Conservation (phyloP, 1,140 invertebrate species). For the Trachelipus rathkii region DNA sequence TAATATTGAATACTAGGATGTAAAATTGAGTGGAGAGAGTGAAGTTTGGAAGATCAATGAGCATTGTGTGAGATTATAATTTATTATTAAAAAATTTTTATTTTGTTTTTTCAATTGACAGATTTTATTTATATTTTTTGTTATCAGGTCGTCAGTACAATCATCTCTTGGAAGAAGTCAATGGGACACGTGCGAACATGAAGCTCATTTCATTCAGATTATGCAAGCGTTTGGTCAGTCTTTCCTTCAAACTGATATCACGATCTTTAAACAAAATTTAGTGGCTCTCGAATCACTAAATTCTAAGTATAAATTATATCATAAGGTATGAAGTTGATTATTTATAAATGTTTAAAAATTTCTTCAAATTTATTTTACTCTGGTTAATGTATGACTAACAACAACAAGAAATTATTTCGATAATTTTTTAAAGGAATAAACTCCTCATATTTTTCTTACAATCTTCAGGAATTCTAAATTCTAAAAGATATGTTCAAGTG, state of each 20-base stretch:
- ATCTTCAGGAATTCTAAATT: too few relatives aligned
- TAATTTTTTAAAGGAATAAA: too few relatives aligned
- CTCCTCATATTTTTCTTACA: too few relatives aligned
- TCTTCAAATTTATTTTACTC: too few relatives aligned
- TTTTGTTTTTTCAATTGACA: slow-evolving; percentile 1
- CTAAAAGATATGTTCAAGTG: too few relatives aligned
- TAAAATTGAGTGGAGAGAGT: too few relatives aligned
- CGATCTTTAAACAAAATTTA: slow-evolving; percentile 73
- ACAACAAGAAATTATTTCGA: too few relatives aligned
- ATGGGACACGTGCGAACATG: slow-evolving; percentile 59
- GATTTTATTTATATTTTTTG: too few relatives aligned
- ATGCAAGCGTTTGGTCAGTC: slow-evolving; percentile 75
- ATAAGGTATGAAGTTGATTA: slow-evolving; percentile 57
- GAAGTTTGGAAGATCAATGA: too few relatives aligned
- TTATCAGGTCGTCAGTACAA: slow-evolving; percentile 42
- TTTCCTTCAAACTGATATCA: slow-evolving; percentile 72
- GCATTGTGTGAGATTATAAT: too few relatives aligned
- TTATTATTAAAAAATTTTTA: not conserved
- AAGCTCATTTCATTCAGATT: slow-evolving; percentile 65
- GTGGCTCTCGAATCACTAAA: slow-evolving; percentile 71
- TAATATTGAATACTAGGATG: too few relatives aligned
- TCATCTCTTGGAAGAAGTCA: slow-evolving; percentile 43
- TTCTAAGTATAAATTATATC: slow-evolving; percentile 71
- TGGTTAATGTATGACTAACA: too few relatives aligned
- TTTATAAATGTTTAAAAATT: slow-evolving; percentile 20